Conservation (phyloP, 2,888 invertebrate genomes). For the Ophion slaviceki region DNA sequence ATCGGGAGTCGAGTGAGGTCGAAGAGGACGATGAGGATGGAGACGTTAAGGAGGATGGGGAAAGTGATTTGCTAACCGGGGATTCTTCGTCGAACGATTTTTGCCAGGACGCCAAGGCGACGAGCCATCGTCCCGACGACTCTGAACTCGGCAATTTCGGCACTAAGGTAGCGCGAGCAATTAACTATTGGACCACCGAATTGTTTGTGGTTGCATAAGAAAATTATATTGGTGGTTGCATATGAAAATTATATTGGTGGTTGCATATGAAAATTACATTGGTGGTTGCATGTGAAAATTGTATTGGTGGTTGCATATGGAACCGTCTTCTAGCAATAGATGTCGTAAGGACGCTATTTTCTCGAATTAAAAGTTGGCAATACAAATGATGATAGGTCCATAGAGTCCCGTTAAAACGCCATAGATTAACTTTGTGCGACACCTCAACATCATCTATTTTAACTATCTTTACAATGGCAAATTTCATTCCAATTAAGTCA, state of each 20-base stretch:
- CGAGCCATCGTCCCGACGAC: neutral
- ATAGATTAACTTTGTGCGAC: no score
- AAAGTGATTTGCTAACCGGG: constrained; percentile 28
- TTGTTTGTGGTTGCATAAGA: neutral
- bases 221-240: no score
- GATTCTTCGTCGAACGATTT: neutral
- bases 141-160: neutral
- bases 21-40: constrained; percentile 55
- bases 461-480: no score
- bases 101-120: constrained; percentile 1
- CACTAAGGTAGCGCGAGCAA: neutral
- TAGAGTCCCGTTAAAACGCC: no score
- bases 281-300: no score
- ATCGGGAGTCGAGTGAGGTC: constrained; percentile 44
- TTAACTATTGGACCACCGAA: neutral
- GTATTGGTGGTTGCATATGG: no score
- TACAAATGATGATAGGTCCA: no score
- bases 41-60: constrained; percentile 53
- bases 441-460: no score
- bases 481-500: no score
- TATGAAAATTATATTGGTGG: no score
- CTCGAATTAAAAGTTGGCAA: neutral
- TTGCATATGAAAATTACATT: no score
- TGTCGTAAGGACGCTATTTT: neutral
- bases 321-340: neutral